Base-by-base conservation (phyloP, 1,140 invertebrate genomes). In the Cepaea nemoralis region DNA sequence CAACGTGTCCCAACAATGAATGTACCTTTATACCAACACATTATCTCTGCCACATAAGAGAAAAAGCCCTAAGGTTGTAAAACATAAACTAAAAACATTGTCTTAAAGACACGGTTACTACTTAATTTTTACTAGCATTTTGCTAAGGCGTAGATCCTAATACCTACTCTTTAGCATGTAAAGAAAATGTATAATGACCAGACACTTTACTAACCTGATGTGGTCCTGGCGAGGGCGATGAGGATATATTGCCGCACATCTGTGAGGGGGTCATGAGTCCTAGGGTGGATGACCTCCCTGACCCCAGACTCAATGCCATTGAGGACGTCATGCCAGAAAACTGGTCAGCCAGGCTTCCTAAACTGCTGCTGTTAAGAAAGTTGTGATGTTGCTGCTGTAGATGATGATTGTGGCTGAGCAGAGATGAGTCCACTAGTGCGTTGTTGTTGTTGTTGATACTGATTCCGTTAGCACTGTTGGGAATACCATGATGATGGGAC, bases 391-490 rank as follows among this genome's bases (percentile, higher is more conserved):
- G 48, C 33, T 77, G 75, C 24, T 63, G 75, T 35, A 35, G 75
- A 22, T 50, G 71, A 39, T 74, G 71, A 40, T 70, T 35, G 24
- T 74, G 71, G 42, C 71, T 74, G 40, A 74, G 71, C 31, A 74
- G 40, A 27, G 40, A 31, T 3, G 39, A 33, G 24, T 74, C 71
- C 8, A 42, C 14, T 22, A 45, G 42, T 37, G 37, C 48, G 27
- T n/a, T 27, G 73, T 75, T 75, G 31, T 75, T 45, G 27, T 77
- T 31, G 33, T 31, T 63, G 73, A 5, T 55, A 24, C 33, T 59
- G 75, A 0, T 37, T 8, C 55, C 55, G 37, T 16, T 39, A 19
- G 31, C 22, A 24, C 2, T 22, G 35, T 22, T 71, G 35, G 19
- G n/a, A 39, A 19, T 40, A 2, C 69, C 69, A 39, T 71, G 37